A percentile compares a stretch with the other conserved stretches of the same genome.
These are phyloP conservation scores for Falco naumanni DNA, from an alignment of 2,797 vertebrate genomes.

Conservation along the genomic window DNA sequence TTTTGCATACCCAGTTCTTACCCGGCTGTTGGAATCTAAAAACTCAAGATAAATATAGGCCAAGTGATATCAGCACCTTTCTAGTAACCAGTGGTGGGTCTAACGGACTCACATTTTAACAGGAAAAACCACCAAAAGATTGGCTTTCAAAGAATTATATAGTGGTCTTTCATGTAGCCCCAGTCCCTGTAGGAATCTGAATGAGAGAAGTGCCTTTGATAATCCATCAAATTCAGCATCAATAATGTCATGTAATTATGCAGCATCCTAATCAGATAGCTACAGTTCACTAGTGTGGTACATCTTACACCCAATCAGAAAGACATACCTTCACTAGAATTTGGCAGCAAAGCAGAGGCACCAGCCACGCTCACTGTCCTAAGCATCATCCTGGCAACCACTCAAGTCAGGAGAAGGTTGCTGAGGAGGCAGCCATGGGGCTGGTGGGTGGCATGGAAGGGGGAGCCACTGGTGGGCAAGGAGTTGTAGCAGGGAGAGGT, in stretches of 20 bases:
- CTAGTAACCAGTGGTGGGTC: not conserved
- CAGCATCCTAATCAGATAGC: not conserved
- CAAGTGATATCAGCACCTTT: not conserved
- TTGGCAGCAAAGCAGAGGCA: not conserved
- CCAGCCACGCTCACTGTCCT: not conserved
- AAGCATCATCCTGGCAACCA: not conserved
- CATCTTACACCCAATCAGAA: not conserved
- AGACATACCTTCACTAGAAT: not conserved
- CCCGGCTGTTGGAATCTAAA: not conserved
- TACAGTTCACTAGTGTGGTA: rapidly evolving
- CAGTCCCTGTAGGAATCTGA: not conserved
- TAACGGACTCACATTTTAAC: not conserved
- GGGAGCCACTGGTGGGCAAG: not conserved
- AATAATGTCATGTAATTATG: not conserved
- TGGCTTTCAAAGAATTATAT: not conserved
- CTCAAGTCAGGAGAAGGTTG: not conserved
- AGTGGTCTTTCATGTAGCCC: not conserved
- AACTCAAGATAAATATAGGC: not conserved
- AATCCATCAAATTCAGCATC: not conserved
- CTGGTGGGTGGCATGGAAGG: rapidly evolving
- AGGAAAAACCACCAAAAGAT: not conserved
- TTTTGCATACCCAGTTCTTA: not conserved
- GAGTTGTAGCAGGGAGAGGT: not conserved
- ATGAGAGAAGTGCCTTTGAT: not conserved
- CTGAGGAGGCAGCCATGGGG: not conserved